These are phyloP conservation scores for Clistopyga incitator DNA, from an alignment of 2,888 invertebrate species.

Conservation along the genomic window DNA sequence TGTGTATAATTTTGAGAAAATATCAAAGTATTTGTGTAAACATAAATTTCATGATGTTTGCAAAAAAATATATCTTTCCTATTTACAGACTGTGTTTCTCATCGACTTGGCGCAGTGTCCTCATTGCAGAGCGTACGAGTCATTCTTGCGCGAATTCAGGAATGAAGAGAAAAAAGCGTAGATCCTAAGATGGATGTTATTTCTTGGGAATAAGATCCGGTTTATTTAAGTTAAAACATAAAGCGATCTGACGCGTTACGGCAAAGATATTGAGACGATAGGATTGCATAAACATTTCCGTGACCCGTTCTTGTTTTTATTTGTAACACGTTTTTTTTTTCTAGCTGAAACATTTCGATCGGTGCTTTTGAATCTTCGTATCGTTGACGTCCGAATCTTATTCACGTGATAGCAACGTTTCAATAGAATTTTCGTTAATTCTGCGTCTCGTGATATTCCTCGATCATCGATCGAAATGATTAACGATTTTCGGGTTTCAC, in stretches of 20 bases:
- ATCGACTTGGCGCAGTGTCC: slow-evolving; percentile 85
- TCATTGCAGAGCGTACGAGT: slow-evolving; percentile 79
- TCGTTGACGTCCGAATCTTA: not conserved
- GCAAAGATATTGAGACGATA: not conserved
- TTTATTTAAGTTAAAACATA: not conserved
- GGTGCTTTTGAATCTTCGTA: not conserved
- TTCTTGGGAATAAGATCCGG: not conserved
- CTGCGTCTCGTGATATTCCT: not conserved
- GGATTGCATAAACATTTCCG: not conserved
- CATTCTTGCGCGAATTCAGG: slow-evolving; percentile 13
- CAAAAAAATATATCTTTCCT: slow-evolving; percentile 12
- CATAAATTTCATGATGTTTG: not conserved
- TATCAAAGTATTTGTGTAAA: not conserved
- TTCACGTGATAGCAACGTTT: not conserved
- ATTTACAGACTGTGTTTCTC: slow-evolving; percentile 85
- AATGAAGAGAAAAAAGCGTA: not conserved
- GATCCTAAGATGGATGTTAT: not conserved
- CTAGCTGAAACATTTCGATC: not conserved
- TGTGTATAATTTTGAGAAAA: not conserved
- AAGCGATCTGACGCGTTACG: slow-evolving; percentile 3
- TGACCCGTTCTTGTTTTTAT: not conserved
- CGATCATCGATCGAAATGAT: not conserved
- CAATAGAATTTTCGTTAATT: not conserved
- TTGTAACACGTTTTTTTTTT: not conserved
- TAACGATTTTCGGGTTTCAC: not conserved